Evolutionary conservation across 2,888 invertebrate species (phyloP).

Genomic region (Mesochorus sp.): DNA sequence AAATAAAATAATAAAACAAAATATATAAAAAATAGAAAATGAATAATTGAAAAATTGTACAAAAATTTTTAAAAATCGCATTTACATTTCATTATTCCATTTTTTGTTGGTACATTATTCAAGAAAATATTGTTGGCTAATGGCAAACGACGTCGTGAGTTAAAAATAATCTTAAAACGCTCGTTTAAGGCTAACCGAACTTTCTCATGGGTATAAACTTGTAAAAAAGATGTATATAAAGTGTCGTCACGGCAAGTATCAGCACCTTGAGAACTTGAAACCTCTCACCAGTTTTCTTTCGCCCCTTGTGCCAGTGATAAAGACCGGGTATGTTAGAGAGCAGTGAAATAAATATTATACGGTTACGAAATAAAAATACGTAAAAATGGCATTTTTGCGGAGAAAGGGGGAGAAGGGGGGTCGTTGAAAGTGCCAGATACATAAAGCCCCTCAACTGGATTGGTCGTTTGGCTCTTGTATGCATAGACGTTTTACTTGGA

Average conservation of each 20-base stretch:
- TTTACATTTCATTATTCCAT: background rate
- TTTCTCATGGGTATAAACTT: background rate
- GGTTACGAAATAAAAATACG: slow-evolving; percentile 73
- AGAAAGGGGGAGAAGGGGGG: no score
- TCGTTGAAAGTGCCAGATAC: slow-evolving; percentile 43
- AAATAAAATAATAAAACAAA: no score
- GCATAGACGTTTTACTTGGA: background rate
- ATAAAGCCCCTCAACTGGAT: slow-evolving; percentile 42
- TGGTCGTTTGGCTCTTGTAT: slow-evolving; percentile 37
- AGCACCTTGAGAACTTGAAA: slow-evolving; percentile 52
- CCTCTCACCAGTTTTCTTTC: slow-evolving; percentile 48
- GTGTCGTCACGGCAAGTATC: slow-evolving; percentile 51
- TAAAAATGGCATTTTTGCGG: slow-evolving; percentile 53
- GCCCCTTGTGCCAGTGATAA: slow-evolving; percentile 74
- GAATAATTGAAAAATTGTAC: slow-evolving; percentile 17
- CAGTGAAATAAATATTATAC: slow-evolving; percentile 80
- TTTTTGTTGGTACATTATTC: background rate
- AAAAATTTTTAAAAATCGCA: background rate
- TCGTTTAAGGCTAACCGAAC: background rate
- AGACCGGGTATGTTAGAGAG: slow-evolving; percentile 59
- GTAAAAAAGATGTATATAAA: slow-evolving; percentile 40
- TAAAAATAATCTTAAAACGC: background rate
- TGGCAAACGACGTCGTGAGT: background rate
- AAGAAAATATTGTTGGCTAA: slow-evolving; percentile 2
- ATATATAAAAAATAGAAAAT: no score